Base-by-base conservation (phyloP, 37 sponge, comb jelly and placozoan species). In the Hexactinellida sp. region DNA sequence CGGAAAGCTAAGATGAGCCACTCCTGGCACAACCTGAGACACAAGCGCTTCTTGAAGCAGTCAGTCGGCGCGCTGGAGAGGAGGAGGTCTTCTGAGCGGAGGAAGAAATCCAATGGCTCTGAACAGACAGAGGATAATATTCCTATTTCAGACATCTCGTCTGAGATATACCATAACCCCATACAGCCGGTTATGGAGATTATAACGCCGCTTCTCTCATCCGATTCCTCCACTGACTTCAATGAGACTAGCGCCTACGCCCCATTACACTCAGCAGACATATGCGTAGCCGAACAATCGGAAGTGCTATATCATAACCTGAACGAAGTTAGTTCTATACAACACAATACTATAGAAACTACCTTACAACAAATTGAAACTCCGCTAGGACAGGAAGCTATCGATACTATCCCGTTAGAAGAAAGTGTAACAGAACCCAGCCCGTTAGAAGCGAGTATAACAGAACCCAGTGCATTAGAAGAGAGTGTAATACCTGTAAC, bases 1-100 rank as follows among this genome's bases (percentile, higher is more conserved):
- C 3, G 76, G 76, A 63, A 63, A n/a, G 76, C 76, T 25, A 63
- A 63, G 34, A 63, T 32, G 76, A 10, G 76, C 34, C 76, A 63
- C 34, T 63, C 76, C 76, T 63, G 76, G 76, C 76, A 63, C 13
- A 63, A 63, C 13, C 76, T 63, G 28, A 63, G 76, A 63, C 76
- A 63, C 34, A 63, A 63, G 30, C 76, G 76, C 5, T 63, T 63
- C 34, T 5, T 41, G 10, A 63, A 28, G 30, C 3, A 23, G 30
- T n/a, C 76, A 25, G 28, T 23, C 34, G 13, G 76, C 34, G 13
- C 3, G 30, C 76, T 25, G 76, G 5, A 25, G 3, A 28, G 5
- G 3, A 63, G 13, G 76, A 63, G 76, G 3, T 10, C 76, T 63
- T 25, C 28, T 63, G 76, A 63, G 34, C 76, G 3, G 32, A 21